Percentiles rank a stretch among this genome's conserved stretches.
phyloP scores from a whole-genome alignment of 2,888 invertebrate genomes.

The Pachliopta kotzebuea region DNA sequence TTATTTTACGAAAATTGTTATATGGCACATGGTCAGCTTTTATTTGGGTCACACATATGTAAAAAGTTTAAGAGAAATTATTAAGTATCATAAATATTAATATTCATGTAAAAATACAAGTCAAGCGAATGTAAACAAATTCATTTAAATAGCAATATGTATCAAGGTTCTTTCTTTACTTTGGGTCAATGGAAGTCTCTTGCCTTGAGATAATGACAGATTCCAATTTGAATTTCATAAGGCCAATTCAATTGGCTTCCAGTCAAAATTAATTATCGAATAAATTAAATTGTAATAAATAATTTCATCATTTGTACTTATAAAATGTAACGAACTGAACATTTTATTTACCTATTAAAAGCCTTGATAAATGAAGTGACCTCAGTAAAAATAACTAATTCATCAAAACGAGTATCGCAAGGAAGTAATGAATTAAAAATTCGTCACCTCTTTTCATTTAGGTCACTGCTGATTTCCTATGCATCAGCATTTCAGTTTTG shows the following conservation, averaged over 20 bases:
- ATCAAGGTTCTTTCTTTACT: slow-evolving; percentile 20
- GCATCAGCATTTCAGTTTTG: background rate
- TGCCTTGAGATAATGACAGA: slow-evolving; percentile 21
- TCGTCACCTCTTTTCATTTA: background rate
- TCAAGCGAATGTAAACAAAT: slow-evolving; percentile 37
- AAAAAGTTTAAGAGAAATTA: background rate
- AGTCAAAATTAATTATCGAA: slow-evolving; percentile 11
- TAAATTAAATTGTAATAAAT: slow-evolving; percentile 20
- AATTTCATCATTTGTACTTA: slow-evolving; percentile 14
- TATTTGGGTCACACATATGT: background rate
- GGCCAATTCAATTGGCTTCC: slow-evolving; percentile 3
- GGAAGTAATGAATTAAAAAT: background rate
- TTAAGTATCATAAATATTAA: background rate
- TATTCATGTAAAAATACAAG: background rate
- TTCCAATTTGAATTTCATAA: slow-evolving; percentile 19
- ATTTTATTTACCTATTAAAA: background rate
- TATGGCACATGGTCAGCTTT: slow-evolving; percentile 42
- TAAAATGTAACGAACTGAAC: background rate
- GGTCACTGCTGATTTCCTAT: background rate
- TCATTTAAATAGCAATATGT: slow-evolving; percentile 17
- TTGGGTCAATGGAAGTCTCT: slow-evolving; percentile 16
- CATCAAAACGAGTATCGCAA: background rate
- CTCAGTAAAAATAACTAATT: background rate
- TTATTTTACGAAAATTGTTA: slow-evolving; percentile 34
- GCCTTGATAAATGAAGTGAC: no score